Conservation (phyloP, 2,113 vertebrate species). For the Callipepla squamata region DNA sequence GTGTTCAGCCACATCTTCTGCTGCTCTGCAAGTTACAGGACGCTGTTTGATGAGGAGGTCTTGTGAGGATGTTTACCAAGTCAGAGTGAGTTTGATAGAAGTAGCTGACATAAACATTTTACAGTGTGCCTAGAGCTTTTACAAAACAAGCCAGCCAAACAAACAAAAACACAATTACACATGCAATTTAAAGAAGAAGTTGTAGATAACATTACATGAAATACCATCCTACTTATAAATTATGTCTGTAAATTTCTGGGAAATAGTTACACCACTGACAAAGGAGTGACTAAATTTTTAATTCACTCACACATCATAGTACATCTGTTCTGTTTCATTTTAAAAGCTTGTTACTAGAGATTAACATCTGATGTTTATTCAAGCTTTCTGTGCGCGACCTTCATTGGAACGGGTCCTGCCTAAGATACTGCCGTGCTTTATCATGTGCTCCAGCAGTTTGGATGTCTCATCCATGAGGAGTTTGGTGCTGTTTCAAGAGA, state of each 20-base stretch:
- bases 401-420: background rate
- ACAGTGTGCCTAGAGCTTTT: background rate
- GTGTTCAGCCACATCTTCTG: slow-evolving; percentile 28
- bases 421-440: background rate
- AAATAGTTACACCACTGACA: background rate
- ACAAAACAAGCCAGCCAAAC: background rate
- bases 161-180: background rate
- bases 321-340: background rate
- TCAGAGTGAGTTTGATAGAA: background rate
- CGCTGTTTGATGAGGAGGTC: background rate
- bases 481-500: background rate
- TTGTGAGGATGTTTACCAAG: slow-evolving; percentile 39
- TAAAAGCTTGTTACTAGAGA: background rate
- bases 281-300: background rate
- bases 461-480: background rate
- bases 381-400: background rate
- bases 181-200: background rate
- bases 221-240: background rate
- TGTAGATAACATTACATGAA: background rate
- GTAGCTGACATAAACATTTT: background rate
- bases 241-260: background rate
- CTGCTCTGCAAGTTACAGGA: background rate
- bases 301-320: background rate
- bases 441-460: background rate
- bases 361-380: background rate